Evolutionary conservation across 2,113 vertebrate genomes (phyloP).

Genomic region (Paraplagusia blochii): DNA sequence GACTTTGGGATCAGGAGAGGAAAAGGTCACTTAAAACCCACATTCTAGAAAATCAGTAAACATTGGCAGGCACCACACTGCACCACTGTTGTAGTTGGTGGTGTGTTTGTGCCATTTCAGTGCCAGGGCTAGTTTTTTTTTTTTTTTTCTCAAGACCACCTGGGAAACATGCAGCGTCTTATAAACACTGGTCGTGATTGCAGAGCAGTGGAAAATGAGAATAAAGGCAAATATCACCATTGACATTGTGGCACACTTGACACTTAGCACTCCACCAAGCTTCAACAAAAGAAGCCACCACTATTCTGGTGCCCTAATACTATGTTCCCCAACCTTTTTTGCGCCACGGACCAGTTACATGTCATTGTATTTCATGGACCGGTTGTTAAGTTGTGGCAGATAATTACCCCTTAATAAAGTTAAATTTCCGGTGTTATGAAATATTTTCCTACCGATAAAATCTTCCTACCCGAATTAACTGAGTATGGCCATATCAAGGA

Average conservation of each 20-base stretch:
- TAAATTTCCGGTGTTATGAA: too few relatives aligned
- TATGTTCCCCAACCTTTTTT: too few relatives aligned
- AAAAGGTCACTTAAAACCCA: conserved; percentile 55
- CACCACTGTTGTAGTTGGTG: conserved; percentile 22
- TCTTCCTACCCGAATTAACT: too few relatives aligned
- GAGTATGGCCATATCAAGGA: too few relatives aligned
- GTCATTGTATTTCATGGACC: too few relatives aligned
- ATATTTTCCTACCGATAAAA: too few relatives aligned
- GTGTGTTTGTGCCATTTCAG: conserved; percentile 29
- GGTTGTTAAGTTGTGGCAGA: too few relatives aligned
- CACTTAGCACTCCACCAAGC: conserved; percentile 12
- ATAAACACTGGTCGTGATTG: conserved; percentile 37
- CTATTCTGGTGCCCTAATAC: conserved; percentile 21
- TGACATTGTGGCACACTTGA: conserved; percentile 29
- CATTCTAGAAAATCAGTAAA: conserved; percentile 54
- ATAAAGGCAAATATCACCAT: conserved; percentile 18
- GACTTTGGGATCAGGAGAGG: conserved; percentile 57
- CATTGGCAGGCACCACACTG: conserved; percentile 53
- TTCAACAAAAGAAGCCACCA: conserved; percentile 36
- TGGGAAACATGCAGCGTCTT: conserved; percentile 21
- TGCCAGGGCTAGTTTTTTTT: conserved; percentile 38
- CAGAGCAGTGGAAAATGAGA: conserved; percentile 38
- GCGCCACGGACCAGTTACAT: too few relatives aligned
- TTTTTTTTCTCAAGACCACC: conserved; percentile 30
- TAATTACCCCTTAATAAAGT: too few relatives aligned